Evolutionary conservation across 2,888 invertebrate species (phyloP).

Genomic region (Drosophila longiperda): DNA sequence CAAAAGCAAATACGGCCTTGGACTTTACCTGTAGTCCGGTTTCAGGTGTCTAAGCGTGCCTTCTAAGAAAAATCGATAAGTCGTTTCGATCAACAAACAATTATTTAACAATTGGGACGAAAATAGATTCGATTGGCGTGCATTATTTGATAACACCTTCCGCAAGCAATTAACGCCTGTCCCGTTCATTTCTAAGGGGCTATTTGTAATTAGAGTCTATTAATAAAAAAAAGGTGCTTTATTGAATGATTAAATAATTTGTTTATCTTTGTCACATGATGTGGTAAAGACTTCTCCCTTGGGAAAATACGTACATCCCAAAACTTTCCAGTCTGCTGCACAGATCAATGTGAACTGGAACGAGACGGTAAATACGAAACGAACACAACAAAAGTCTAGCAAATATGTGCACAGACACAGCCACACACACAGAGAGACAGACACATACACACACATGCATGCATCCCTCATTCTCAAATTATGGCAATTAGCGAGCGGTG

Average conservation of each 20-base stretch:
- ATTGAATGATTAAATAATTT: conserved; percentile 1
- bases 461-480: conserved; percentile 20
- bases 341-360: conserved; percentile 36
- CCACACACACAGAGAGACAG: conserved; percentile 25
- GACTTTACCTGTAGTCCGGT: conserved; percentile 22
- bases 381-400: conserved; percentile 20
- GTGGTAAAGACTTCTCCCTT: background rate
- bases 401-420: conserved; percentile 23
- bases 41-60: background rate
- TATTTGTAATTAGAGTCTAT: background rate
- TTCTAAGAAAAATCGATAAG: conserved; percentile 1
- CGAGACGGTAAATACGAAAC: conserved; percentile 53
- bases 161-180: conserved; percentile 58
- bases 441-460: conserved; percentile 17
- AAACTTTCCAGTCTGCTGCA: conserved; percentile 71
- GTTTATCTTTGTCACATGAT: conserved; percentile 47
- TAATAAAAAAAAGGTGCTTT: background rate
- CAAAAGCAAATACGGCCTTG: conserved; percentile 19
- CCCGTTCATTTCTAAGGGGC: conserved; percentile 55
- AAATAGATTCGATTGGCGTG: conserved; percentile 50
- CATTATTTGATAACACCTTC: conserved; percentile 36
- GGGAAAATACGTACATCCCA: background rate
- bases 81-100: conserved; percentile 7
- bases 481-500: conserved; percentile 58
- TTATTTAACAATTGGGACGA: conserved; percentile 29